Evolutionary conservation across 2,888 invertebrate genomes (phyloP).

Genomic region (Galerucella calmariensis): DNA sequence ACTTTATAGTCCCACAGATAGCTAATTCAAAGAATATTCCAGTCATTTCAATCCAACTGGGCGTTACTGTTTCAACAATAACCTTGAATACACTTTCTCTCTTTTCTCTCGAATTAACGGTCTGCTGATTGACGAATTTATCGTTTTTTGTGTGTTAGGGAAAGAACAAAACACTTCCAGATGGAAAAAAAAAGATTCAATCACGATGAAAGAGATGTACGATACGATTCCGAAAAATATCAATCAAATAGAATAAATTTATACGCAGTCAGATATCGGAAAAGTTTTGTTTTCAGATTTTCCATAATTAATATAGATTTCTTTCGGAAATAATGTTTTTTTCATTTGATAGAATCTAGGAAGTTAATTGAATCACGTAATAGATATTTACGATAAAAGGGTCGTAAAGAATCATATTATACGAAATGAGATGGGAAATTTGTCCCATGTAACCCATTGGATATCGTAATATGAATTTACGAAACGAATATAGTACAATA

Average conservation of each 20-base stretch:
- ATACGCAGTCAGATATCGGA: not conserved
- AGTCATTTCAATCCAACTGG: slow-evolving; percentile 10
- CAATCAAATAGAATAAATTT: slow-evolving; percentile 15
- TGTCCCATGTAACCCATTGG: no score
- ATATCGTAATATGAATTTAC: no score
- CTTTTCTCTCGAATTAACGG: slow-evolving; percentile 32
- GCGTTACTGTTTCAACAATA: slow-evolving; percentile 29
- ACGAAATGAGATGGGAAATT: no score
- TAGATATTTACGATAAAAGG: no score
- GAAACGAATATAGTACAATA: no score
- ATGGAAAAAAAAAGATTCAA: slow-evolving; percentile 28
- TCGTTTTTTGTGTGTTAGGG: slow-evolving; percentile 23
- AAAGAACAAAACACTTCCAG: slow-evolving; percentile 25
- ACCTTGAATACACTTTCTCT: slow-evolving; percentile 19
- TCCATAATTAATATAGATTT: not conserved
- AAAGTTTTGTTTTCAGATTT: not conserved
- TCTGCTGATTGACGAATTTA: slow-evolving; percentile 33
- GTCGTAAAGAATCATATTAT: no score
- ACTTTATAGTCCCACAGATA: slow-evolving; percentile 8
- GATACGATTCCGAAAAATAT: slow-evolving; percentile 18
- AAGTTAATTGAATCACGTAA: no score
- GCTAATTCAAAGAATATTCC: slow-evolving; percentile 12
- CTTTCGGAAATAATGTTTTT: no score
- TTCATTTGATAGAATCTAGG: no score
- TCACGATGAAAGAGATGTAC: slow-evolving; percentile 20